Conservation (phyloP, 2,113 vertebrate species). For the Clupea harengus region DNA sequence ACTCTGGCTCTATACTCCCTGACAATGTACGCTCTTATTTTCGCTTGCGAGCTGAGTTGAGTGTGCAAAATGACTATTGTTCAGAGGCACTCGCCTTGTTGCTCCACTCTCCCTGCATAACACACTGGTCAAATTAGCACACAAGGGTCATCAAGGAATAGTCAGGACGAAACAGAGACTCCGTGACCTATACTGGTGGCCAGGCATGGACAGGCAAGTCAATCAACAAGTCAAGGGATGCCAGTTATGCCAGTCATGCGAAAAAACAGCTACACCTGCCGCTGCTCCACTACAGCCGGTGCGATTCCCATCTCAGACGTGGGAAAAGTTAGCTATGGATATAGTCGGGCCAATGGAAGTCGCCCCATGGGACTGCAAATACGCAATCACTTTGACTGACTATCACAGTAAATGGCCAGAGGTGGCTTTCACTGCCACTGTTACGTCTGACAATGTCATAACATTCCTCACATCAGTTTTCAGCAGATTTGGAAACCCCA, state of each 20-base stretch:
- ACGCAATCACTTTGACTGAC: slow-evolving; percentile 8
- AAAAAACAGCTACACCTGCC: background rate
- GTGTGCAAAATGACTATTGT: too few species aligned
- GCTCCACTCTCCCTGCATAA: background rate
- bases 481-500: slow-evolving; percentile 16
- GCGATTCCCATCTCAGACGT: background rate
- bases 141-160: slow-evolving; percentile 20
- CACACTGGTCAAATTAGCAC: background rate
- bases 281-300: background rate
- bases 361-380: background rate
- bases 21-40: background rate
- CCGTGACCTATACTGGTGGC: slow-evolving; percentile 26
- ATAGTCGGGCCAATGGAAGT: slow-evolving; percentile 15
- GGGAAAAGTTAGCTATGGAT: slow-evolving; percentile 4
- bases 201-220: background rate
- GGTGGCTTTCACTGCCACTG: background rate
- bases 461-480: slow-evolving; percentile 3
- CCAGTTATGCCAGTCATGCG: background rate
- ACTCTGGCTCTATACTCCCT: background rate
- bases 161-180: slow-evolving; percentile 19
- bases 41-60: background rate
- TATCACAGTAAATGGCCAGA: slow-evolving; percentile 5
- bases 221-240: background rate
- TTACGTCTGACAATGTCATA: background rate
- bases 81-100: background rate